Evolutionary conservation across 2,888 invertebrate genomes (phyloP), one percentile per base, ranked within the genome.

Genomic region (Lathronympha strigana): DNA sequence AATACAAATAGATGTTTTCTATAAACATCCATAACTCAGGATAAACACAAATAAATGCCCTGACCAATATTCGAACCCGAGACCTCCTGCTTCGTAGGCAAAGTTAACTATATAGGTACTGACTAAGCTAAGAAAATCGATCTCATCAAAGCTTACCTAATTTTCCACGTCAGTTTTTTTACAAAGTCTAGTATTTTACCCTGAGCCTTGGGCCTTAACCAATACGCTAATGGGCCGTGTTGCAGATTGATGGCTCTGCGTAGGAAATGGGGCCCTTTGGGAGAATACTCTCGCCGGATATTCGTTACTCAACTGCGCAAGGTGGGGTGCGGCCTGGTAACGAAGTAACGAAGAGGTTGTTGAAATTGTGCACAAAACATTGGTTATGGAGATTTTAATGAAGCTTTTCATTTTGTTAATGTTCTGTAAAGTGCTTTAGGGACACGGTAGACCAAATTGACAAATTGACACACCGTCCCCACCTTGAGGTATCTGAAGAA

Each of bases 141-240:
- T n/a, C 13, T 6, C 13, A n/a, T 38, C 38, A 15, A 4, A 13
- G 38, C 13, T 13, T n/a, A 25, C 33, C n/a, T n/a, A n/a, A n/a
- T n/a, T n/a, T 25, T 25, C 25, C 25, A 25, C 25, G 25, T n/a
- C n/a, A n/a, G n/a, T 55, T 21, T 40, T 40, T 40, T 9, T 8
- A 8, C 40, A 40, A 17, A 40, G 13, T 43, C 43, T 19, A 43
- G 43, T 19, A 19, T 19, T 19, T 40, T 17, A n/a, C 43, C 23
- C 4, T 9, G 28, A 17, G 19, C 13, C 31, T 15, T 25, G 43
- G 43, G 3, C 40, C 21, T 45, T 19, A 57, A 15, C 57, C 57
- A 57, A 57, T 57, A 57, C 57, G 57, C 45, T 57, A 57, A 57
- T 57, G 57, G 43, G 8, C 57, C 57, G 43, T 45, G 57, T 19